Base-by-base conservation (phyloP, 2,888 invertebrate genomes). In the Cerastis rubricosa region DNA sequence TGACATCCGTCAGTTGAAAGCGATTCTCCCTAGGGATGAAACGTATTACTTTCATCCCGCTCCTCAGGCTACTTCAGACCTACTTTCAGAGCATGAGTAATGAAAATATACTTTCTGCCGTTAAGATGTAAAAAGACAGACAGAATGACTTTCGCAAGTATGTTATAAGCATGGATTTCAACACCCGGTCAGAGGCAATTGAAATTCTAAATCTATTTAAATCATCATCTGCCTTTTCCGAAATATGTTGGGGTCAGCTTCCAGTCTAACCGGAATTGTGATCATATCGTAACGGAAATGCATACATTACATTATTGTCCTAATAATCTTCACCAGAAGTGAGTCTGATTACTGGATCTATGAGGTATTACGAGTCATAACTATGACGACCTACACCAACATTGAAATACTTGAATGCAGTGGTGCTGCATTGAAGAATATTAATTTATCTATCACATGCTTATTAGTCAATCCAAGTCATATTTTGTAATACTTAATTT, bases 281-380 rank as follows among this genome's bases (percentile, higher is more conserved):
- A 35, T 35, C 35, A 35, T 35, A 35, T 22, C 29, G 14, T 35
- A 25, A 0, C 17, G 22, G 71, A 78, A 78, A 78, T 61, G 66
- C 54, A 54, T 61, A 66, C 40, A 67, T 12, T 17, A 40, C 54
- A 57, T 35, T 80, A 29, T 35, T 40, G 29, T n/a, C 14, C 8
- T 14, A 19, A 64, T 29, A 49, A 7, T 54, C 14, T 57, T 49
- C 51, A 51, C 51, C 45, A 75, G 11, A 22, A 59, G 45, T 14
- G 71, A 35, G 8, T 35, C n/a, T 25, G 61, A 29, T 19, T 22
- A 19, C 11, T 12, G n/a, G 3, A 29, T 29, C 43, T 45, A 17
- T 57, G 11, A 43, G 43, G 3, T 54, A 19, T 1, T 5, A n/a
- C 11, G 14, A 9, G n/a, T 9, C 9, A 51, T 51, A n/a, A 11